Percentiles rank a stretch among this genome's conserved stretches.
phyloP scores from a whole-genome alignment of 2,113 vertebrate genomes.

The Pyrgilauda ruficollis region DNA sequence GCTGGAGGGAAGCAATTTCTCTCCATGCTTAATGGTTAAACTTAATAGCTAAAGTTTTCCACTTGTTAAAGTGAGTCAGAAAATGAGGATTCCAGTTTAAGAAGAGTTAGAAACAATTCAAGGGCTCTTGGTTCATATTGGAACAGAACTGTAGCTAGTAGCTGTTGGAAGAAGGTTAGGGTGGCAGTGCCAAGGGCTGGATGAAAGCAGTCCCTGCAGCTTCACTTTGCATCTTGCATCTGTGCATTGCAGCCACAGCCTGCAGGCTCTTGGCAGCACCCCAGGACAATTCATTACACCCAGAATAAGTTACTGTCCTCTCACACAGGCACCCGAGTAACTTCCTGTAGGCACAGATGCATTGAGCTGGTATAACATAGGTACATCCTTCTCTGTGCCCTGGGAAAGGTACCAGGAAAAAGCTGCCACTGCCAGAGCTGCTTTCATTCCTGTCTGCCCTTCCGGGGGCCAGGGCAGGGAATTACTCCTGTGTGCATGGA shows the following conservation, averaged over 20 bases:
- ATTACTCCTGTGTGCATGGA: accelerated
- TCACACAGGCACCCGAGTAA: neutral
- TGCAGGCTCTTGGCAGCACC: conserved; percentile 32
- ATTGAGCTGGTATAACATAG: neutral
- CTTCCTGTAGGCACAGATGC: conserved; percentile 45
- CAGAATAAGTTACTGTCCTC: conserved; percentile 49
- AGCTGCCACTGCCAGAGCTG: neutral
- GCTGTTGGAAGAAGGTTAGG: neutral
- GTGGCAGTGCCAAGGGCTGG: neutral
- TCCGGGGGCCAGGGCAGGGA: neutral
- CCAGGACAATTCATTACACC: conserved; percentile 32
- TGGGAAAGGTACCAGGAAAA: conserved; percentile 15
- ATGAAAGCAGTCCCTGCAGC: conserved; percentile 10
- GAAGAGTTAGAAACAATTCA: neutral
- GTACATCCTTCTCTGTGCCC: neutral
- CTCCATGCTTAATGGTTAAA: neutral
- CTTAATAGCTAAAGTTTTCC: conserved; percentile 29
- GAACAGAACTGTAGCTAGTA: neutral
- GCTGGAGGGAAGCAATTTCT: conserved; percentile 27
- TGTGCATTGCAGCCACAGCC: conserved; percentile 5
- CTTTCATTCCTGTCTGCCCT: neutral
- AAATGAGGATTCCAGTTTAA: neutral
- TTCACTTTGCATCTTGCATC: conserved; percentile 31
- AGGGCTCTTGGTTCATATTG: neutral
- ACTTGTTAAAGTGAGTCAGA: neutral